Conservation (phyloP, 2,888 invertebrate genomes). For the Cryptocheilus praepositus region DNA sequence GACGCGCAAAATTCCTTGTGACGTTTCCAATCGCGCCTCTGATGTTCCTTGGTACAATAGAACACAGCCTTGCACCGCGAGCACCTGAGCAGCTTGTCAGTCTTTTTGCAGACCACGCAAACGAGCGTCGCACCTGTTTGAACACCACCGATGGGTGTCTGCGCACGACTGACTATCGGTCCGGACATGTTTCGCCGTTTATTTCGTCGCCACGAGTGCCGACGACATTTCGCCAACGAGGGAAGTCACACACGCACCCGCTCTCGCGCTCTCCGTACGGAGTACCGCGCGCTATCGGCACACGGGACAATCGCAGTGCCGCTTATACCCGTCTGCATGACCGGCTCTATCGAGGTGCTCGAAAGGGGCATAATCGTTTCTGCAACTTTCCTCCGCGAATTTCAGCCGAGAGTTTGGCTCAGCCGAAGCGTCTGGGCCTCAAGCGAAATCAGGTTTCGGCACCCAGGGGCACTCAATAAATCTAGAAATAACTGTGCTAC, state of each 20-base stretch:
- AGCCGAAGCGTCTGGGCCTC: no score
- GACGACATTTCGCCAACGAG: conserved; percentile 57
- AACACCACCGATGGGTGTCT: conserved; percentile 52
- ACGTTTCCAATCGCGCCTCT: conserved; percentile 86
- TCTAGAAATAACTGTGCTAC: no score
- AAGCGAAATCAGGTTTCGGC: no score
- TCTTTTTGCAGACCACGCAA: conserved; percentile 80
- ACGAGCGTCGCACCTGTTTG: conserved; percentile 33
- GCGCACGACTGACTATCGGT: conserved; percentile 62
- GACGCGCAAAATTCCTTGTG: conserved; percentile 78
- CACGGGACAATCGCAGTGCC: conserved; percentile 18
- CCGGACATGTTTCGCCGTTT: conserved; percentile 63
- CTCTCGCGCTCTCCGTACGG: conserved; percentile 15
- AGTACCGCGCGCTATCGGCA: conserved; percentile 36
- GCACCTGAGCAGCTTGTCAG: conserved; percentile 82
- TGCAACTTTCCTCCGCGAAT: no score
- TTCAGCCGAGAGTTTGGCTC: no score
- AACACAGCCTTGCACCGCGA: conserved; percentile 84
- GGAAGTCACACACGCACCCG: conserved; percentile 59
- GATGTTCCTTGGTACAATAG: conserved; percentile 89
- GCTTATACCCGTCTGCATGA: conserved; percentile 23
- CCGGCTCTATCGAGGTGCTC: no score
- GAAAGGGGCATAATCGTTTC: no score
- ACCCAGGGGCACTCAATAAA: no score
- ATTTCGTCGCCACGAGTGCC: conserved; percentile 46